phyloP scores from a whole-genome alignment of 2,888 invertebrate species.

The Xestoiulus laeticollis region DNA sequence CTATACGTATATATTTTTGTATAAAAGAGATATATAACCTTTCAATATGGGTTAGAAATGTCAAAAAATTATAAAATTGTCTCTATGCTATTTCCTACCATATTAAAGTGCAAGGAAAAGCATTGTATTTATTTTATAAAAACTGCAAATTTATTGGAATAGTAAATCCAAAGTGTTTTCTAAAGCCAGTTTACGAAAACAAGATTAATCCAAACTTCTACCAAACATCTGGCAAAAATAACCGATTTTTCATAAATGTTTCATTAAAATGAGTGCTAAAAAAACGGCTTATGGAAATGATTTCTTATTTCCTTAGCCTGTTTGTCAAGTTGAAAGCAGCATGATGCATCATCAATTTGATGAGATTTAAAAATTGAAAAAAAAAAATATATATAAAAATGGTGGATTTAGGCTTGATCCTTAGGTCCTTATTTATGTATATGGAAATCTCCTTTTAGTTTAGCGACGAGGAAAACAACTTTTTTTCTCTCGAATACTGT shows the following conservation, averaged over 20 bases:
- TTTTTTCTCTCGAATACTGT: neutral
- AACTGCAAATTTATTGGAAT: neutral
- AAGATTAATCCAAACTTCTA: neutral
- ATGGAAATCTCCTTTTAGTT: neutral
- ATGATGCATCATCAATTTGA: neutral
- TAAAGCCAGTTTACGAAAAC: neutral
- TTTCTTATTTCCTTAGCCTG: neutral
- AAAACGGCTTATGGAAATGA: slow-evolving; percentile 6
- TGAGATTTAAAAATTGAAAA: neutral
- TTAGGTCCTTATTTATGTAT: neutral
- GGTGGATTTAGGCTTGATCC: neutral
- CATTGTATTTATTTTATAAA: no score
- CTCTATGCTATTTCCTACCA: no score
- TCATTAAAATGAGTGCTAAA: neutral
- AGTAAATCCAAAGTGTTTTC: neutral
- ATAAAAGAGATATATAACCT: no score
- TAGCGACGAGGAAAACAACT: neutral
- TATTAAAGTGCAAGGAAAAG: no score
- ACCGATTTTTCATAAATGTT: neutral
- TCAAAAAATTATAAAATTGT: no score
- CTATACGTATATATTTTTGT: no score
- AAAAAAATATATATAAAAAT: slow-evolving; percentile 1
- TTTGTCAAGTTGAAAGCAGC: neutral
- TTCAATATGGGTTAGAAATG: no score
- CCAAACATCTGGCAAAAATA: neutral